Evolutionary conservation across 1,140 invertebrate genomes (phyloP).

Genomic region (Atta texana): DNA sequence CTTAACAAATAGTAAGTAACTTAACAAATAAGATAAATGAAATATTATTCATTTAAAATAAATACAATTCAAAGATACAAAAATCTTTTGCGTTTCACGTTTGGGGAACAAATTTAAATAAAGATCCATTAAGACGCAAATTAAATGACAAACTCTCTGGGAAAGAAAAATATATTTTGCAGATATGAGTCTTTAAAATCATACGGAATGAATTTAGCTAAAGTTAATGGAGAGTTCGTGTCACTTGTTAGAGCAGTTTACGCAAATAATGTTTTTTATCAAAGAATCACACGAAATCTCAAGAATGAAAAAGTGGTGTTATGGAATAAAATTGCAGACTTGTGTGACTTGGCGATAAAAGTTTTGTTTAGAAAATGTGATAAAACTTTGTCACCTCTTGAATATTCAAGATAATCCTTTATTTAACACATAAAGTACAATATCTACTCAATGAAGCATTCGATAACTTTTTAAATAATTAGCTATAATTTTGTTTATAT

Average conservation of each 20-base stretch:
- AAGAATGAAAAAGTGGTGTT: neutral
- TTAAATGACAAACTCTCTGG: neutral
- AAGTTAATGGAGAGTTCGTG: neutral
- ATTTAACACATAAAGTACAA: constrained; percentile 2
- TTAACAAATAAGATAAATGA: neutral
- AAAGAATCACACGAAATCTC: neutral
- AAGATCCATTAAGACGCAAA: neutral
- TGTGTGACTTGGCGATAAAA: constrained; percentile 1
- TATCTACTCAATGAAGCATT: neutral
- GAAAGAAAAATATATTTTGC: neutral
- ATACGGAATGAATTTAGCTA: neutral
- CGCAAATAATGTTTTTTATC: constrained; percentile 13
- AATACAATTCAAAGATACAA: neutral
- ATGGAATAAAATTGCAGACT: neutral
- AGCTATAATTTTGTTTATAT: neutral
- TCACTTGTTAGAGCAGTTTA: neutral
- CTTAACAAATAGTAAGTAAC: neutral
- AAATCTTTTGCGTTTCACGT: neutral
- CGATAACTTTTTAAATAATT: neutral
- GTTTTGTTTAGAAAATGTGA: neutral
- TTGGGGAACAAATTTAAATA: neutral
- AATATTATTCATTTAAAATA: neutral
- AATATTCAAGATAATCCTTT: constrained; percentile 15
- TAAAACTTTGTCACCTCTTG: neutral
- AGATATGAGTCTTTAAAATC: neutral